phyloP scores from a whole-genome alignment of 2,113 vertebrate species.

The Vireo altiloquus region DNA sequence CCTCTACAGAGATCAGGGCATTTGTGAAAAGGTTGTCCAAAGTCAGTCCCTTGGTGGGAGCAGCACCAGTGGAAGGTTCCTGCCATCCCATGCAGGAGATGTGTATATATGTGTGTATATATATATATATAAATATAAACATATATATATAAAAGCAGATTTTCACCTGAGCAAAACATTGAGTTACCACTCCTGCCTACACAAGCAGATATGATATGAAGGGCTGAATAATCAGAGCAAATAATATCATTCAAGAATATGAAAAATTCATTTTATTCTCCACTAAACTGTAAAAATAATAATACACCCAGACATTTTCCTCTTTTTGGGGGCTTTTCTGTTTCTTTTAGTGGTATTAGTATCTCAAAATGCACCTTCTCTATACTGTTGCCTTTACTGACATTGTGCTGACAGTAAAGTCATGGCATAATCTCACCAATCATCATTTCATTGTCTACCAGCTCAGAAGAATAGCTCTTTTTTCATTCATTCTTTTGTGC shows the following conservation, averaged over 20 bases:
- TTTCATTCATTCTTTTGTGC: slow-evolving; percentile 1
- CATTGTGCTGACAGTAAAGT: slow-evolving; percentile 40
- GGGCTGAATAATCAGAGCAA: not conserved
- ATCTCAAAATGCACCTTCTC: not conserved
- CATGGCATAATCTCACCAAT: slow-evolving; percentile 46
- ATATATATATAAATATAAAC: too few species aligned
- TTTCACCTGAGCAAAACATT: not conserved
- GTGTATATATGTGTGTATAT: not conserved
- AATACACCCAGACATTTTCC: not conserved
- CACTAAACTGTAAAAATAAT: not conserved
- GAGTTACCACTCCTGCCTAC: not conserved
- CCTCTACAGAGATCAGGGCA: not conserved
- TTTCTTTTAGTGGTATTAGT: not conserved
- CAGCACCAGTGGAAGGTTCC: not conserved
- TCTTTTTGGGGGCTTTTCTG: not conserved
- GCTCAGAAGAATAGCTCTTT: slow-evolving; percentile 1
- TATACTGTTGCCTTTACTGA: not conserved
- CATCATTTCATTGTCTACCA: slow-evolving; percentile 54
- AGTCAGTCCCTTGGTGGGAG: not conserved
- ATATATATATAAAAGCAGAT: not conserved
- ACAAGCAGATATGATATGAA: not conserved
- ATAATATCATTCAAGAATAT: not conserved
- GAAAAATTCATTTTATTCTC: not conserved
- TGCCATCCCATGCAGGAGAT: not conserved
- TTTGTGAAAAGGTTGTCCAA: not conserved